Conservation (phyloP, 1,140 invertebrate species). For the Lerema accius region DNA sequence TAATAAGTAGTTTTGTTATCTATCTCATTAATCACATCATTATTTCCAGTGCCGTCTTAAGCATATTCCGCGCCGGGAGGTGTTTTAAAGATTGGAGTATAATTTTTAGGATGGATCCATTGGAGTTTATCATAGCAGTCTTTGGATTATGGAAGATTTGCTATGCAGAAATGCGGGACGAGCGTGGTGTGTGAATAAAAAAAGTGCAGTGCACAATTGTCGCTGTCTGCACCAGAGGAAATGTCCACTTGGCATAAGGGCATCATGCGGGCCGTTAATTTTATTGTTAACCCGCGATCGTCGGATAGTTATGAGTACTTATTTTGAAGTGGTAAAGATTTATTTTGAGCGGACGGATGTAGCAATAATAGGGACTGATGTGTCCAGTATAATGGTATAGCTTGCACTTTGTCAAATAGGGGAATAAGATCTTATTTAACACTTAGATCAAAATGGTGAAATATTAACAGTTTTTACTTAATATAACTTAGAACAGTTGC, state of each 20-base stretch:
- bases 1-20: no score
- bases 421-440: no score
- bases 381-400: constrained; percentile 11
- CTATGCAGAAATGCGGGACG: constrained; percentile 11
- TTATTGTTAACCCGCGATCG: constrained; percentile 31
- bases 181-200: constrained; percentile 22
- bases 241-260: constrained; percentile 23
- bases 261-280: constrained; percentile 31
- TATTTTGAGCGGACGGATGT: constrained; percentile 30
- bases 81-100: no score
- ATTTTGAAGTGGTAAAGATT: constrained; percentile 33
- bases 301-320: constrained; percentile 29
- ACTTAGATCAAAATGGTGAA: no score
- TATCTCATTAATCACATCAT: no score
- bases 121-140: no score
- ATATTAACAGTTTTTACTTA: no score
- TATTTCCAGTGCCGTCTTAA: no score
- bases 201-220: constrained; percentile 27
- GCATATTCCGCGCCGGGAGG: no score
- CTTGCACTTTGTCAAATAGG: not conserved
- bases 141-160: not conserved
- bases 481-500: no score
- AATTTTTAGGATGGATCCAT: no score
- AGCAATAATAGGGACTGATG: constrained; percentile 10
- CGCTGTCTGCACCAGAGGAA: constrained; percentile 30